Base-by-base conservation (phyloP, 2,113 vertebrate genomes). In the Tragelaphus scriptus region DNA sequence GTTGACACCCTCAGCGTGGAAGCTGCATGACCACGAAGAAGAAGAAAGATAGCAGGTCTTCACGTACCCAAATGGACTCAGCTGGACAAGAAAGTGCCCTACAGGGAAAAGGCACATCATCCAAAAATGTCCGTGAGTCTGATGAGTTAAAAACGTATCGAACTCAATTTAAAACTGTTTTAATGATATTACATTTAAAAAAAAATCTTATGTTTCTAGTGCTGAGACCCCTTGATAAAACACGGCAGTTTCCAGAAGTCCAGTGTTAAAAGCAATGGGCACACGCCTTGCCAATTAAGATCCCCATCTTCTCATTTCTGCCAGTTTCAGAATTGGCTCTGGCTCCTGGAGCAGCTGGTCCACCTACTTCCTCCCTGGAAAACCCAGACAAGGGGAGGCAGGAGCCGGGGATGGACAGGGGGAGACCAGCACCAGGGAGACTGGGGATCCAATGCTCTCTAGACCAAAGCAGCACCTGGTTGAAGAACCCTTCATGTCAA, bases 111-210 rank as follows among this genome's bases (percentile, higher is more conserved):
- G 75, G 8, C 85, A 21, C 51, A 0, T 0, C 26, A 49, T 0
- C 4, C 90, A 53, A 87, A 85, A 30, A 9, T 1, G 4, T 16
- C 77, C 94, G 6, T 93, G 59, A 91, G 25, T 0, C 21, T 77
- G 97, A 85, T 44, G 49, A n/a, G 90, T 97, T 93, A 96, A 97
- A 98, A 96, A 95, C 95, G 65, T n/a, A 92, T 2, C 0, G 1
- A 92, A 92, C 85, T 63, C 97, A 97, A 95, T 91, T 97, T 96
- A 88, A 98, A 97, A 55, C 63, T 90, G 94, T 55, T 86, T 96
- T 56, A 96, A 95, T 1, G 30, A 44, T 15, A 88, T 8, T 79
- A 30, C 32, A 15, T 13, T n/a, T n/a, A 2, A 0, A 2, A n/a
- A n/a, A 68, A 97, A 92, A 87, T 26, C 71, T 79, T 61, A 11